phyloP scores from a whole-genome alignment of 2,113 vertebrate species.

The Cepphus grylle region DNA sequence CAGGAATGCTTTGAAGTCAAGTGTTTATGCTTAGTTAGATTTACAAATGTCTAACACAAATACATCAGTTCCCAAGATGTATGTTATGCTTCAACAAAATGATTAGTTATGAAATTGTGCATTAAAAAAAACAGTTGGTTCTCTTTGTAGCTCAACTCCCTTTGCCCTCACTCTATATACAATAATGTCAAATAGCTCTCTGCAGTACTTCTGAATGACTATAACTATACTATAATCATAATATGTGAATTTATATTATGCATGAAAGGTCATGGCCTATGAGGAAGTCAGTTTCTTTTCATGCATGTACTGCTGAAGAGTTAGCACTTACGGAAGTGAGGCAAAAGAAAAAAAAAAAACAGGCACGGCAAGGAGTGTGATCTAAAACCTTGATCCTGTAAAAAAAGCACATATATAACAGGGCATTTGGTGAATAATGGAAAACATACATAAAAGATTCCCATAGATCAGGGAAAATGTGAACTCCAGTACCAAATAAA shows the following conservation, averaged over 20 bases:
- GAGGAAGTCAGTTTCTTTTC: conserved; percentile 45
- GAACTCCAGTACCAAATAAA: neutral
- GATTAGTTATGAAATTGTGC: conserved; percentile 55
- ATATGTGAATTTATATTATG: conserved; percentile 42
- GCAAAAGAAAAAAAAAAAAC: neutral
- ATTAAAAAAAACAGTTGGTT: conserved; percentile 61
- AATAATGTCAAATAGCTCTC: conserved; percentile 39
- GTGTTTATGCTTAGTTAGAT: conserved; percentile 49
- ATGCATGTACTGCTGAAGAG: neutral
- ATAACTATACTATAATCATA: neutral
- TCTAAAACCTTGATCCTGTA: neutral
- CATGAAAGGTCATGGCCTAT: conserved; percentile 10
- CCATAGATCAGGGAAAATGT: neutral
- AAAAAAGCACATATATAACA: neutral
- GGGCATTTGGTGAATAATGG: neutral
- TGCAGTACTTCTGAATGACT: conserved; percentile 17
- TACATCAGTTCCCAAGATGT: conserved; percentile 31
- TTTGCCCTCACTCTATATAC: conserved; percentile 47
- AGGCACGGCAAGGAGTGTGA: neutral
- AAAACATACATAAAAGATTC: neutral
- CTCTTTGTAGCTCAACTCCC: conserved; percentile 48
- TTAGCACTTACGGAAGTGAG: neutral
- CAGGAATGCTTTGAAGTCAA: conserved; percentile 63
- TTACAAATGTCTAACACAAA: conserved; percentile 53
- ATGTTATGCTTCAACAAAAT: neutral